Base-by-base conservation (phyloP, 2,888 invertebrate species). In the Charanyca ferruginea region DNA sequence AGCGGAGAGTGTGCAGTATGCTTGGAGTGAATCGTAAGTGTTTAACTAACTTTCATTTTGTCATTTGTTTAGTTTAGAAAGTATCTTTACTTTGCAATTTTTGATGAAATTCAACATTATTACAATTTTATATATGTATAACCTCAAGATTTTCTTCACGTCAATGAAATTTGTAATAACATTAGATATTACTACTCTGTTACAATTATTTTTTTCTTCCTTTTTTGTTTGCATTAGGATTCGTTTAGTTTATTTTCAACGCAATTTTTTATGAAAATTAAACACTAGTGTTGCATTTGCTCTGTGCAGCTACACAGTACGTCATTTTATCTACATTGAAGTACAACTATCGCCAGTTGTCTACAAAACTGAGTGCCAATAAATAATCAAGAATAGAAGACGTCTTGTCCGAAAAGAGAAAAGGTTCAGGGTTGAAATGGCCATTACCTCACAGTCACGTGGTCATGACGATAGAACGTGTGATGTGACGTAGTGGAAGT, bases 391-490 rank as follows among this genome's bases (percentile, higher is more conserved):
- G 23, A 25, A 52, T 60, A 73, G 66, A 80, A 84, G 63, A 54
- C 1, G 8, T 28, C 51, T 81, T 81, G 85, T 49, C 2, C 16
- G 72, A 85, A 86, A 79, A 80, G n/a, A 73, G 80, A 85, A 87
- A 76, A 85, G 76, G 91, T 92, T 90, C 92, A 92, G 93, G 92
- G 87, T 91, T 94, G 94, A 94, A 91, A 94, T 93, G 86, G 93
- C 94, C 94, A 94, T 94, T 95, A 95, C 94, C 94, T 94, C 94
- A 95, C 94, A 93, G 93, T 94, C 95, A 94, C 95, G 94, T 95
- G 92, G 94, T 94, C 93, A 87, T 87, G 70, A 81, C 84, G 87
- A 88, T 91, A 94, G 93, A 94, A 95, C 95, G 94, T 94, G 95
- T 94, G 94, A 94, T 95, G 95, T 95, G 95, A 94, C 93, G 94